Evolutionary conservation across 2,888 invertebrate genomes (phyloP).

Genomic region (Disparrhopalites patrizii): DNA sequence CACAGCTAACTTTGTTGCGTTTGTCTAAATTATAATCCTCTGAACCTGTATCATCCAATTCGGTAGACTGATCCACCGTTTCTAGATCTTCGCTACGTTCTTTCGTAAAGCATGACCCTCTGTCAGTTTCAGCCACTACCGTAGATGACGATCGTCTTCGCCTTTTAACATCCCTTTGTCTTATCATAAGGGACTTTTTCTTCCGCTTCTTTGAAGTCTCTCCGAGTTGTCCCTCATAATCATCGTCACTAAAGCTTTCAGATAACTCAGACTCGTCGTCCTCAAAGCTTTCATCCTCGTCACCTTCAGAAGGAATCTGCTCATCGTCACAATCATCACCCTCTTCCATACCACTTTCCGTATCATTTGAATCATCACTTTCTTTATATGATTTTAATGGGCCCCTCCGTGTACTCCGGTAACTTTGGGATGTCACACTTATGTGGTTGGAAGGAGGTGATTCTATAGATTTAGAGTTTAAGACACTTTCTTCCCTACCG

Average conservation of each 20-base stretch:
- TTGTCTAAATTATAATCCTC: constrained; percentile 11
- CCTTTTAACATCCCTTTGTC: not conserved
- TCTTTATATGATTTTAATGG: no score
- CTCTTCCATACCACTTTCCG: constrained; percentile 3
- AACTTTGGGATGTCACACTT: no score
- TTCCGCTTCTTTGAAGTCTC: constrained; percentile 8
- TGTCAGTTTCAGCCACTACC: constrained; percentile 22
- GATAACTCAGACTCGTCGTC: constrained; percentile 4
- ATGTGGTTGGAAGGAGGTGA: no score
- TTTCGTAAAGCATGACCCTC: no score
- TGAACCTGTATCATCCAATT: not conserved
- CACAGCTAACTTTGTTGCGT: constrained; percentile 16
- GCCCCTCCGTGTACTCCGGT: no score
- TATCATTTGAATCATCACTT: not conserved
- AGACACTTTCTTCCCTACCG: no score
- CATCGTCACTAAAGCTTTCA: not conserved
- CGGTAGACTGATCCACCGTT: constrained; percentile 1
- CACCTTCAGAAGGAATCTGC: no score
- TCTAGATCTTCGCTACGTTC: not conserved
- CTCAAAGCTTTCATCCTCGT: constrained; percentile 11
- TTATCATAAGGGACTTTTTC: not conserved
- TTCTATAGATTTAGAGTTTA: no score
- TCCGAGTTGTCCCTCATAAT: not conserved
- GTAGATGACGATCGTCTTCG: not conserved
- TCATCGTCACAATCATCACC: constrained; percentile 8